These are phyloP conservation scores for Lochmaea capreae DNA, from an alignment of 2,888 invertebrate species.

Conservation along the genomic window DNA sequence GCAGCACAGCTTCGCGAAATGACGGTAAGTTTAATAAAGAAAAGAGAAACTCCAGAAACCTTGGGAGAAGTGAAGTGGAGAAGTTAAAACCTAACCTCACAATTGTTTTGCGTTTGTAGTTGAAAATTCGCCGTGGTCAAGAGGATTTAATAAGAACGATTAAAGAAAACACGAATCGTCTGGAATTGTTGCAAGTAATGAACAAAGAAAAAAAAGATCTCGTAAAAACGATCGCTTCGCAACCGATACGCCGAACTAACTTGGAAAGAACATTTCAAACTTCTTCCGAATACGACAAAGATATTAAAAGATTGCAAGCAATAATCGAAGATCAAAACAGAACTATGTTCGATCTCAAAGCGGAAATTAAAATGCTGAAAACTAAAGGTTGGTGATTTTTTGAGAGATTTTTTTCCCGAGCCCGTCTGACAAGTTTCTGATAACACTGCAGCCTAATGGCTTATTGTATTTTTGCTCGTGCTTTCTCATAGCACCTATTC, in stretches of 20 bases:
- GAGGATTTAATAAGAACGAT: conserved; percentile 65
- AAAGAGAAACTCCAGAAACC: no score
- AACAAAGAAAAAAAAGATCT: conserved; percentile 69
- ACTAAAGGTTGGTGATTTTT: conserved; percentile 55
- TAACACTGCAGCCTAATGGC: no score
- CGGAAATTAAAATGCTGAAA: conserved; percentile 58
- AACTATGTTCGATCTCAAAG: conserved; percentile 59
- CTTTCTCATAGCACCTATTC: no score
- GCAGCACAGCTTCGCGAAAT: conserved; percentile 65
- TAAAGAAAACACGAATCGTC: conserved; percentile 69
- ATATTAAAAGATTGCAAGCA: conserved; percentile 62
- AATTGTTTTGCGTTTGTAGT: conserved; percentile 46
- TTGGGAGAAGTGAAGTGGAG: no score
- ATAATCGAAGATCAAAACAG: conserved; percentile 62
- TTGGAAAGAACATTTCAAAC: conserved; percentile 55
- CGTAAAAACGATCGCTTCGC: conserved; percentile 62
- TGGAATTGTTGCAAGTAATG: conserved; percentile 69
- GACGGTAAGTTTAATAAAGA: conserved; percentile 56
- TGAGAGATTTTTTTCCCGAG: no score
- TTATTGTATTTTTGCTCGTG: no score
- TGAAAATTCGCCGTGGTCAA: conserved; percentile 60
- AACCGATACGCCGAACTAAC: conserved; percentile 58
- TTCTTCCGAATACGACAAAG: conserved; percentile 59
- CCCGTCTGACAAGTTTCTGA: no score
- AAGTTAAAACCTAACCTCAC: no score